phyloP scores from a whole-genome alignment of 2,797 vertebrate species.

The Paedocypris micromegethes region DNA sequence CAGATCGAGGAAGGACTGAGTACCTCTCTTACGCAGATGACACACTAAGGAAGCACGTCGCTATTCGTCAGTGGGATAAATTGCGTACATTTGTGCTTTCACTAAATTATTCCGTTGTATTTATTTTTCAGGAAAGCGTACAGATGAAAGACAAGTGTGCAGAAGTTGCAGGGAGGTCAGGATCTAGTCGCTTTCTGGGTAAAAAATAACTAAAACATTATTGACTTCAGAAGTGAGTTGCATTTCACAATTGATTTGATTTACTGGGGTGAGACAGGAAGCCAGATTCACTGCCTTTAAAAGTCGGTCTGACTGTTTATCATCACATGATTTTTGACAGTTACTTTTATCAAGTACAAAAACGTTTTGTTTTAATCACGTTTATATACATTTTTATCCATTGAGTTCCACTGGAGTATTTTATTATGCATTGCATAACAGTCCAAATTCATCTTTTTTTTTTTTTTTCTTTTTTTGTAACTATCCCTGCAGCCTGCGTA shows the following conservation, averaged over 20 bases:
- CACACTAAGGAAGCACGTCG: conserved; percentile 43
- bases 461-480: conserved; percentile 11
- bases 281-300: conserved; percentile 39
- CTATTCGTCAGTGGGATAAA: conserved; percentile 15
- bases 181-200: neutral
- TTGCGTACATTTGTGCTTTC: conserved; percentile 17
- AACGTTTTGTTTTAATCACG: neutral
- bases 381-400: conserved; percentile 21
- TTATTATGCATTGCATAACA: neutral
- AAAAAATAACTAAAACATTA: neutral
- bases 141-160: conserved; percentile 10
- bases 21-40: conserved; percentile 45
- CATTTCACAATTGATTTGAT: neutral
- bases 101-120: conserved; percentile 47
- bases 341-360: neutral
- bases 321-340: conserved; percentile 37
- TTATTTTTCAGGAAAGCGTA: conserved; percentile 55
- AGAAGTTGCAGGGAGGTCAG: neutral
- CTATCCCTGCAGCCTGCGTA: neutral
- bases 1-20: conserved; percentile 36
- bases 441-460: neutral
- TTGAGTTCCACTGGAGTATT: neutral
- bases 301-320: conserved; percentile 27
- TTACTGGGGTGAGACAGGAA: neutral
- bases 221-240: neutral